These are phyloP conservation scores for Ommatoiulus sabulosus DNA, from an alignment of 2,888 invertebrate species.

Conservation along the genomic window DNA sequence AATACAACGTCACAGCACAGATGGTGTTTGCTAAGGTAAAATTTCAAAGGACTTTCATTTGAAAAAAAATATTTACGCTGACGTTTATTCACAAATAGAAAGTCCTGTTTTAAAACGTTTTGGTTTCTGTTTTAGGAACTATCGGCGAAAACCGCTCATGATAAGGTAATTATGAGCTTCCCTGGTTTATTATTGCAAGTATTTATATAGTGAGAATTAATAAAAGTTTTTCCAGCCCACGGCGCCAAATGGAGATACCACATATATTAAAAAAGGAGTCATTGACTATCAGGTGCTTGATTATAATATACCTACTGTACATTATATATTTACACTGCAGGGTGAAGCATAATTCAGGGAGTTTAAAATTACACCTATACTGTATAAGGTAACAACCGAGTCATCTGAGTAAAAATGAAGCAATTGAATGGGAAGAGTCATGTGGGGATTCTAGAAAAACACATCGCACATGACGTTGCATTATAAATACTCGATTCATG, in stretches of 20 bases:
- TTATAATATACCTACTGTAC: too few relatives aligned
- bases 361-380: too few relatives aligned
- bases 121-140: conserved; percentile 17
- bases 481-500: too few relatives aligned
- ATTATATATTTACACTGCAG: too few relatives aligned
- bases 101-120: background rate
- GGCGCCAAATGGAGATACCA: conserved; percentile 51
- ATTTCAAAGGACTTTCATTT: background rate
- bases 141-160: background rate
- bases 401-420: too few relatives aligned
- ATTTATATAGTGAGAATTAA: background rate
- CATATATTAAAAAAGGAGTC: background rate
- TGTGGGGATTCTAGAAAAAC: too few relatives aligned
- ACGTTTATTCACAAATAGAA: background rate
- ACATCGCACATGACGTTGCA: too few relatives aligned
- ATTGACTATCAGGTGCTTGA: conserved; percentile 51
- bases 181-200: background rate
- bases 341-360: too few relatives aligned
- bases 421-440: too few relatives aligned
- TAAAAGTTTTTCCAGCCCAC: conserved; percentile 30
- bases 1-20: background rate
- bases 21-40: conserved; percentile 46
- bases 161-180: conserved; percentile 1
- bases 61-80: background rate
- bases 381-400: too few relatives aligned